Evolutionary conservation across 1,140 invertebrate genomes (phyloP).

Genomic region (Heliconius hermathena): DNA sequence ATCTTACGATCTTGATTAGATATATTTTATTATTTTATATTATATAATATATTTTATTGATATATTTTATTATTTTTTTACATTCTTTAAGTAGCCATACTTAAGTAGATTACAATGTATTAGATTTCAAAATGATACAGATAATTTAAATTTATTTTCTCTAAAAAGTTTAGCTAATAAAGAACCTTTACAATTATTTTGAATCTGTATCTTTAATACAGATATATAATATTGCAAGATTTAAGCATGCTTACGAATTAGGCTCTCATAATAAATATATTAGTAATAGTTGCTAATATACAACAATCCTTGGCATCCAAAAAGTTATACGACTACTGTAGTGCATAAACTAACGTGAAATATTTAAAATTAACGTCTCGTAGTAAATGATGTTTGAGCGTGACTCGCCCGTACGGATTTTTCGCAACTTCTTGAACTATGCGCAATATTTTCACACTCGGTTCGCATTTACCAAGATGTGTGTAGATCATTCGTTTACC

Average conservation of each 20-base stretch:
- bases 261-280: not conserved
- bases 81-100: too few species aligned
- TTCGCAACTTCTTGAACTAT: conserved; percentile 4
- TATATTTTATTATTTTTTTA: too few species aligned
- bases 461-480: conserved; percentile 7
- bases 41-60: too few species aligned
- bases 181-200: not conserved
- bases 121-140: too few species aligned
- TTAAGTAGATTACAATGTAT: too few species aligned
- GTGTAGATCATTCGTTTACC: not conserved
- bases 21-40: too few species aligned
- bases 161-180: too few species aligned
- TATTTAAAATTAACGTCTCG: not conserved
- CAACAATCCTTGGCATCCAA: not conserved
- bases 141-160: too few species aligned
- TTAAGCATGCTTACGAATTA: not conserved
- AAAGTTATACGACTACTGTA: not conserved
- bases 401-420: not conserved
- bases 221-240: not conserved
- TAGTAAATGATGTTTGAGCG: not conserved
- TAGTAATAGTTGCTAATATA: not conserved
- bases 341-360: not conserved
- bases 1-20: too few species aligned
- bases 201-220: not conserved
- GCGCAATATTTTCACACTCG: conserved; percentile 15